Percentiles rank a stretch among this genome's conserved stretches.
Evolutionary conservation across 2,113 vertebrate genomes (phyloP).

Genomic region (Leptosomus discolor): DNA sequence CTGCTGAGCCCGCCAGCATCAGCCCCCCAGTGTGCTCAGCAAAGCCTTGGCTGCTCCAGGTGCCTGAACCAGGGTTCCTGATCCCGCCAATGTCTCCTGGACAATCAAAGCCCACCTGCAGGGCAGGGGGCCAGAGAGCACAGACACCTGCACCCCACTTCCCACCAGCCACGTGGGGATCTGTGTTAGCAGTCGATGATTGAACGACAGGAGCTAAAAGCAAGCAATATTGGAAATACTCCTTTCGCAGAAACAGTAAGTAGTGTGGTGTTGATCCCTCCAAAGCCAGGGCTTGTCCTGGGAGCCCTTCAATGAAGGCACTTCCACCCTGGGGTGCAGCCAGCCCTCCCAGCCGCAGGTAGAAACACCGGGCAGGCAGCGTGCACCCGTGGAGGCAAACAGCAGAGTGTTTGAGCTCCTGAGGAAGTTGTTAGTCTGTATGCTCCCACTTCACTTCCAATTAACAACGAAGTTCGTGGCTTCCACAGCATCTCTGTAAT

Average conservation of each 20-base stretch:
- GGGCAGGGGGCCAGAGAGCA: rapidly evolving
- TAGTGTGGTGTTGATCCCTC: not conserved
- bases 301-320: not conserved
- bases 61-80: not conserved
- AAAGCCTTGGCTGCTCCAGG: not conserved
- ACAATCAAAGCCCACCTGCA: rapidly evolving
- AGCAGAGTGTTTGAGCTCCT: rapidly evolving
- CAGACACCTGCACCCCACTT: not conserved
- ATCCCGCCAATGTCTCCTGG: not conserved
- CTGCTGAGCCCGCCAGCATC: constrained; percentile 32
- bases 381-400: rapidly evolving
- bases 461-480: not conserved
- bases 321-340: rapidly evolving
- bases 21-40: not conserved
- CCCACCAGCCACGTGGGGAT: rapidly evolving
- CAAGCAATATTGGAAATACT: not conserved
- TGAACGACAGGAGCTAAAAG: not conserved
- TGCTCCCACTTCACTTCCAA: not conserved
- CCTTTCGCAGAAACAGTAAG: not conserved
- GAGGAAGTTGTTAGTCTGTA: not conserved
- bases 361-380: rapidly evolving
- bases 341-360: not conserved
- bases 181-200: not conserved
- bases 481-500: not conserved
- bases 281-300: not conserved